Percentiles rank a stretch among this genome's conserved stretches.
These are phyloP conservation scores for Synergus japonicus DNA, from an alignment of 2,888 invertebrate genomes.

Conservation along the genomic window DNA sequence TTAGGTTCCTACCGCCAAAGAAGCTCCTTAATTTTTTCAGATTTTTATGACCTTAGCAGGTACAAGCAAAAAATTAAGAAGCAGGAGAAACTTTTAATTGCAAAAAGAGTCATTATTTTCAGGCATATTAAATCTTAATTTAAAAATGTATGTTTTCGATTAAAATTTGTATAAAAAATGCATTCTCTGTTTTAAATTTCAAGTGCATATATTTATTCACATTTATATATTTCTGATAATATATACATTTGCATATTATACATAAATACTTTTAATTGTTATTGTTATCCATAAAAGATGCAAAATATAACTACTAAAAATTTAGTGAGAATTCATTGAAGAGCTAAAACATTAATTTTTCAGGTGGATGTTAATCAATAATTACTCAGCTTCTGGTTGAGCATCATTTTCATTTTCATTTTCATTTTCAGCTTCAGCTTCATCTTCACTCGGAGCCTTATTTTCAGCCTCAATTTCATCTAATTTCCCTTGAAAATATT, in stretches of 20 bases:
- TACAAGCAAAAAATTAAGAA: conserved; percentile 27
- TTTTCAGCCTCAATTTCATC: conserved; percentile 3
- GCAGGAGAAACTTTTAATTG: conserved; percentile 1
- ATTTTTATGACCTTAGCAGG: conserved; percentile 39
- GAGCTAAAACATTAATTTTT: too few relatives aligned
- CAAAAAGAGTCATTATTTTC: conserved; percentile 7
- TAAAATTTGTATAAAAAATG: not conserved
- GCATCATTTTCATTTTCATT: not conserved
- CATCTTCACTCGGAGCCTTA: not conserved
- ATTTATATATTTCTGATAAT: not conserved
- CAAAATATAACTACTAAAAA: too few relatives aligned
- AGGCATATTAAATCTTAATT: not conserved
- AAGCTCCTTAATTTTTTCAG: conserved; percentile 31
- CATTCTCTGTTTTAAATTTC: not conserved
- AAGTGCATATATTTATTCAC: not conserved
- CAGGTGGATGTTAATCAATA: too few relatives aligned
- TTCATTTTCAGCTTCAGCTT: not conserved
- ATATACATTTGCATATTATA: not conserved
- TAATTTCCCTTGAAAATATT: conserved; percentile 40
- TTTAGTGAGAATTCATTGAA: too few relatives aligned
- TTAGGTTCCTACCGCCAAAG: conserved; percentile 37
- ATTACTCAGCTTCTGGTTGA: too few relatives aligned
- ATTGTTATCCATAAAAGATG: too few relatives aligned
- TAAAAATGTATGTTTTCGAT: not conserved
- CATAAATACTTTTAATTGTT: too few relatives aligned